Percentiles rank a stretch among this genome's conserved stretches.
These are phyloP conservation scores for Stratiomys singularior DNA, from an alignment of 2,888 invertebrate genomes.

Conservation along the genomic window DNA sequence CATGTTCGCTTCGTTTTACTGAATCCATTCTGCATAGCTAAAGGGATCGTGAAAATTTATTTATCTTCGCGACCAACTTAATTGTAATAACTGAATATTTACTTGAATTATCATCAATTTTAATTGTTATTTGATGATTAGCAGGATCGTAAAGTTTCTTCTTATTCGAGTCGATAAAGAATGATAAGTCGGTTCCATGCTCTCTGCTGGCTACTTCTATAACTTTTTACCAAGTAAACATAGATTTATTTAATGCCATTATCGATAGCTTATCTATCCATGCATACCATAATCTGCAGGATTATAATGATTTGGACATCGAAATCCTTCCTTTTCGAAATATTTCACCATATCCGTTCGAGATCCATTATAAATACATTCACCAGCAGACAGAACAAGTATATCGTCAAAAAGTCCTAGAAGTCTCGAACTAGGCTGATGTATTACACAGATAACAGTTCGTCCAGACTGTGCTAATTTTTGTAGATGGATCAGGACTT, in stretches of 20 bases:
- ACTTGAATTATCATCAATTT: constrained; percentile 19
- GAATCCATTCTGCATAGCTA: constrained; percentile 34
- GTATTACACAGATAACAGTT: constrained; percentile 87
- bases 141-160: not conserved
- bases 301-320: constrained; percentile 89
- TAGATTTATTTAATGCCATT: not conserved
- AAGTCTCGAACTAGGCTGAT: constrained; percentile 88
- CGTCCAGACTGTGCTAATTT: constrained; percentile 82
- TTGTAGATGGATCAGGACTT: constrained; percentile 81
- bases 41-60: not conserved
- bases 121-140: not conserved
- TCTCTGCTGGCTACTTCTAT: constrained; percentile 73
- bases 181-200: constrained; percentile 65
- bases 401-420: constrained; percentile 89
- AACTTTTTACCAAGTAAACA: constrained; percentile 56
- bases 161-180: constrained; percentile 40
- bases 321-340: constrained; percentile 73
- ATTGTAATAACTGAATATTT: constrained; percentile 15
- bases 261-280: not conserved
- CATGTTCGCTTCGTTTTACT: not conserved
- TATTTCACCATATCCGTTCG: constrained; percentile 78
- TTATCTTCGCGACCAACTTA: not conserved
- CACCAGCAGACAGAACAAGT: constrained; percentile 81
- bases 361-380: constrained; percentile 81
- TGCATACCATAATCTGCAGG: constrained; percentile 88